Evolutionary conservation across 2,797 vertebrate species (phyloP), one percentile per base, ranked within the genome.

Genomic region (Fratercula arctica): DNA sequence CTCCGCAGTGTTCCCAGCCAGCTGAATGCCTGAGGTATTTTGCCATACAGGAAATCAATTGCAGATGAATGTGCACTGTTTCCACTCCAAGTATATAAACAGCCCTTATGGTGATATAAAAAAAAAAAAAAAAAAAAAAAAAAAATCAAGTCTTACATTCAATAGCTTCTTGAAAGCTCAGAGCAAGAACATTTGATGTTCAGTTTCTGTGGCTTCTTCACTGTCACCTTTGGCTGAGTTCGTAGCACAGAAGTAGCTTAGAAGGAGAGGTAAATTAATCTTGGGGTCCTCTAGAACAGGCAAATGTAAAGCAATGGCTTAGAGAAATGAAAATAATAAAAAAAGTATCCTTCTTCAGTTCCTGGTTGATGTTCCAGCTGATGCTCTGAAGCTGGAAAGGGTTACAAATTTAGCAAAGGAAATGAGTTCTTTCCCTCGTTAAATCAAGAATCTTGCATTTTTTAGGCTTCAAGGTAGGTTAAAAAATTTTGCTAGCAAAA

Each of bases 41-140:
- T 94, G 95, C 97, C 94, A 89, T 97, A 97, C 96, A 98, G 98
- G 98, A 98, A 98, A 97, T 96, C 95, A 97, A 53, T 92, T 96
- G 96, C 97, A 98, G 97, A 97, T 98, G 97, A 94, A 97, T 97
- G 97, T 95, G 96, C 93, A 90, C 92, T 94, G 79, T 85, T 97
- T 91, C 79, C 56, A 83, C 83, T 96, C 77, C 76, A 96, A 97
- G 91, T 87, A 97, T 87, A 84, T 96, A 96, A 98, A 98, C 93
- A 68, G 90, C 89, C 76, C 94, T 96, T 96, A 81, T 69, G 89
- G 74, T 72, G 67, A 86, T 96, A 88, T 76, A 16, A 67, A 95
- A 86, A 89, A 91, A 43, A 24, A 45, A 95, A 86, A 89, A 91
- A 43, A 24, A 41, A 28, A n/a, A 61, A 26, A 31, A 19, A 24